Evolutionary conservation across 2,113 vertebrate genomes (phyloP).

Genomic region (Elgaria multicarinata): DNA sequence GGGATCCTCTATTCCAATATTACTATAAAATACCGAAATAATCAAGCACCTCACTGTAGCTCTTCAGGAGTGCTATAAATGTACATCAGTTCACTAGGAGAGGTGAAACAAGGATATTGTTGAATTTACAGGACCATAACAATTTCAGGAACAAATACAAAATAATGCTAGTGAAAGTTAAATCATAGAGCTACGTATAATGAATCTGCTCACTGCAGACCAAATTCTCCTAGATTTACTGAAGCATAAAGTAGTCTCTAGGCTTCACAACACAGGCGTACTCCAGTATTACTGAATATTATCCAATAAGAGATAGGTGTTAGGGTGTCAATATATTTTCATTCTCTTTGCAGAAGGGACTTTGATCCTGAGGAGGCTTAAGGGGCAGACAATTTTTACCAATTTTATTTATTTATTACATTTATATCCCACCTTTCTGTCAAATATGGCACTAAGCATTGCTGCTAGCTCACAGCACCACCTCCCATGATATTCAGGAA

Average conservation of each 20-base stretch:
- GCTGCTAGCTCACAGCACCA: too few relatives aligned
- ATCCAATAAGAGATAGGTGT: background rate
- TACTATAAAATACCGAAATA: conserved; percentile 44
- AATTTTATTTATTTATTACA: background rate
- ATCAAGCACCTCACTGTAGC: conserved; percentile 18
- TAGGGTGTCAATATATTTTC: background rate
- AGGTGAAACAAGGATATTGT: conserved; percentile 8
- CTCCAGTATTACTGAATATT: background rate
- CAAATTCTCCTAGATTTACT: background rate
- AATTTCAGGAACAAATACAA: background rate
- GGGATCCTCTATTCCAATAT: conserved; percentile 11
- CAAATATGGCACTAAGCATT: too few relatives aligned
- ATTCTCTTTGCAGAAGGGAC: background rate
- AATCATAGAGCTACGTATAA: background rate
- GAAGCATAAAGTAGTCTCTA: background rate
- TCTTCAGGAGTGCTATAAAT: conserved; percentile 18
- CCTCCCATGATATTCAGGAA: too few relatives aligned
- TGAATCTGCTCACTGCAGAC: background rate
- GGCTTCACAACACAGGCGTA: background rate
- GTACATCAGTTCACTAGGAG: conserved; percentile 14
- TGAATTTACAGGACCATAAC: conserved; percentile 24
- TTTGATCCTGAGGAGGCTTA: background rate
- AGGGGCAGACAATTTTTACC: background rate
- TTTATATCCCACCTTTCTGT: too few relatives aligned
- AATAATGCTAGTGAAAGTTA: background rate